phyloP scores from a whole-genome alignment of 1,140 invertebrate species.

The Zeugodacus cucurbitae region DNA sequence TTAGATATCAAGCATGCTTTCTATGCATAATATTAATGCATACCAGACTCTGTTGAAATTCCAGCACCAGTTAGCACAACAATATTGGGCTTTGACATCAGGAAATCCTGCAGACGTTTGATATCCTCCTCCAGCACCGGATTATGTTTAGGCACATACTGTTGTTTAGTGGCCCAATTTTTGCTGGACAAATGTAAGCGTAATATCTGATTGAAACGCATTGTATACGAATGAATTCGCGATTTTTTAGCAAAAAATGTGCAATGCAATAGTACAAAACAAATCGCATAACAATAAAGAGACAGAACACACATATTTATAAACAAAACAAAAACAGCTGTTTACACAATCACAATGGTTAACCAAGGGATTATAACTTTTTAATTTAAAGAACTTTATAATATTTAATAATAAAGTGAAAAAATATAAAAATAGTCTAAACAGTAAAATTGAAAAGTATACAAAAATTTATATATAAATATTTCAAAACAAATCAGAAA shows the following conservation, averaged over 20 bases:
- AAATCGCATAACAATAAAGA: constrained; percentile 38
- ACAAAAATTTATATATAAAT: too few relatives aligned
- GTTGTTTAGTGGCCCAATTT: constrained; percentile 46
- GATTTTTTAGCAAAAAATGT: not conserved
- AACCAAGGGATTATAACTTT: too few relatives aligned
- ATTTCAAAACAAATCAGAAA: too few relatives aligned
- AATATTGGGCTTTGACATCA: constrained; percentile 72
- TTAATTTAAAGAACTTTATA: too few relatives aligned
- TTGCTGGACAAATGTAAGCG: constrained; percentile 13
- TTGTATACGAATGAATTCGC: not conserved
- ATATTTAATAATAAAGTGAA: too few relatives aligned
- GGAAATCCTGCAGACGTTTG: constrained; percentile 73
- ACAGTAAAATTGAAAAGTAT: too few relatives aligned
- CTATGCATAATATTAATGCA: constrained; percentile 37
- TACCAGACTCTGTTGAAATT: constrained; percentile 91
- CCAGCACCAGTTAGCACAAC: constrained; percentile 91
- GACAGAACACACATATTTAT: not conserved
- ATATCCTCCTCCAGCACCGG: constrained; percentile 74
- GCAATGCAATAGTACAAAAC: not conserved
- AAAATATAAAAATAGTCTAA: too few relatives aligned
- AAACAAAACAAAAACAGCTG: constrained; percentile 39
- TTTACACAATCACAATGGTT: not conserved
- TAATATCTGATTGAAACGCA: constrained; percentile 44
- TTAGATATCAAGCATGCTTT: not conserved
- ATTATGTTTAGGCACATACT: constrained; percentile 79